These are phyloP conservation scores for Vulpes vulpes DNA, from an alignment of 2,113 vertebrate species.

Conservation along the genomic window DNA sequence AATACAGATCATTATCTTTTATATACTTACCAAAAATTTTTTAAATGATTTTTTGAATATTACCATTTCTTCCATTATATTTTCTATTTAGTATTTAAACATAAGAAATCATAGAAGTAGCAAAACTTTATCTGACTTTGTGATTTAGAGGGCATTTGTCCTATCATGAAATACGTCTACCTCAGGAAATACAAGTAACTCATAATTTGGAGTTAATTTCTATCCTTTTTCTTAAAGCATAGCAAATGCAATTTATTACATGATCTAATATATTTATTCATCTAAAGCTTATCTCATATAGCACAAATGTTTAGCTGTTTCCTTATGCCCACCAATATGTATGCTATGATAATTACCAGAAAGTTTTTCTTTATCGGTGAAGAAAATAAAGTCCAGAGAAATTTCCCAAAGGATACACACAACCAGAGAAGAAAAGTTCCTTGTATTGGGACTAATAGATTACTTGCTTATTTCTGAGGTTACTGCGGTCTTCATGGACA, in stretches of 20 bases:
- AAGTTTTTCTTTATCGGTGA: background rate
- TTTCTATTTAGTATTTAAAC: background rate
- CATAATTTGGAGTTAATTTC: background rate
- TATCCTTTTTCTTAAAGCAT: background rate
- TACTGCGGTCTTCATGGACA: background rate
- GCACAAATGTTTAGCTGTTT: background rate
- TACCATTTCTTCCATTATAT: background rate
- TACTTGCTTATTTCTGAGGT: background rate
- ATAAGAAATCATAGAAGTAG: background rate
- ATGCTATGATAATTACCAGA: background rate
- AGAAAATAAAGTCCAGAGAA: background rate
- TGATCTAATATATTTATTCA: background rate
- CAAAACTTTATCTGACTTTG: background rate
- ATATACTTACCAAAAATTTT: background rate
- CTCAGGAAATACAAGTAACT: background rate
- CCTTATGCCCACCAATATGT: background rate
- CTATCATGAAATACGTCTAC: background rate
- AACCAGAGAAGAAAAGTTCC: background rate
- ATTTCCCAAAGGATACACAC: background rate
- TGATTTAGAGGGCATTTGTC: background rate
- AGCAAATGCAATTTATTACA: background rate
- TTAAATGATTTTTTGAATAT: background rate
- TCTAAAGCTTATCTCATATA: background rate
- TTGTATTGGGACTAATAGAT: background rate
- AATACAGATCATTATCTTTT: background rate